Conservation (phyloP, 2,113 vertebrate genomes). For the Anser cygnoides region DNA sequence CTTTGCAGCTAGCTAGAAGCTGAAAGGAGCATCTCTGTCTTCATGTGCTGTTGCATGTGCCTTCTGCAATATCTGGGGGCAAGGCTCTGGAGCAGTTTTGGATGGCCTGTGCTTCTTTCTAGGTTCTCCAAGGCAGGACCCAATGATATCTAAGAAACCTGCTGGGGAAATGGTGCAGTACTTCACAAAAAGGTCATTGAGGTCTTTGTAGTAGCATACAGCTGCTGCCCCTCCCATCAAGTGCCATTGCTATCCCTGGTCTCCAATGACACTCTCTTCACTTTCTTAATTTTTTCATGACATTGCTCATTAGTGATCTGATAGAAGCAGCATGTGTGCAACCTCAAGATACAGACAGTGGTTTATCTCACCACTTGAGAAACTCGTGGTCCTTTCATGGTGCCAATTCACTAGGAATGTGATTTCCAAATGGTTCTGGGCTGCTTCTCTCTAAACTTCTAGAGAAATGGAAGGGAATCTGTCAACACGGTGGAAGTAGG, state of each 20-base stretch:
- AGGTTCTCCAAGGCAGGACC: not conserved
- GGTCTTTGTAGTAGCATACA: not conserved
- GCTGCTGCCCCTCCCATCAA: not conserved
- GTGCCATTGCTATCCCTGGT: not conserved
- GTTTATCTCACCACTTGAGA: not conserved
- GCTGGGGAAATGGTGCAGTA: not conserved
- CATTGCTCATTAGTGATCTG: not conserved
- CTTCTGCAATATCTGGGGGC: not conserved
- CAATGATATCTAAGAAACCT: not conserved
- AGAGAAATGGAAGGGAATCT: not conserved
- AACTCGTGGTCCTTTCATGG: not conserved
- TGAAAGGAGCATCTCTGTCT: not conserved
- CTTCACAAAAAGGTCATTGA: not conserved
- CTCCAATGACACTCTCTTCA: not conserved
- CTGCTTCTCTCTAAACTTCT: not conserved
- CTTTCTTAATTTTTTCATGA: not conserved
- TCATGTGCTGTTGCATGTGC: not conserved
- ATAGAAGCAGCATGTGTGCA: too few species aligned
- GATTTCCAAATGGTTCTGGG: not conserved
- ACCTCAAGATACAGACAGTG: not conserved
- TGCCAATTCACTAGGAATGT: not conserved
- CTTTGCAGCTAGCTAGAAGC: not conserved
- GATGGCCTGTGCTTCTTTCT: not conserved
- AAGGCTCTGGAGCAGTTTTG: not conserved
- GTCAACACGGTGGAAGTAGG: not conserved